Evolutionary conservation across 2,888 invertebrate genomes (phyloP), one percentile per base, ranked within the genome.

Genomic region (Caenorhabditis sp.): DNA sequence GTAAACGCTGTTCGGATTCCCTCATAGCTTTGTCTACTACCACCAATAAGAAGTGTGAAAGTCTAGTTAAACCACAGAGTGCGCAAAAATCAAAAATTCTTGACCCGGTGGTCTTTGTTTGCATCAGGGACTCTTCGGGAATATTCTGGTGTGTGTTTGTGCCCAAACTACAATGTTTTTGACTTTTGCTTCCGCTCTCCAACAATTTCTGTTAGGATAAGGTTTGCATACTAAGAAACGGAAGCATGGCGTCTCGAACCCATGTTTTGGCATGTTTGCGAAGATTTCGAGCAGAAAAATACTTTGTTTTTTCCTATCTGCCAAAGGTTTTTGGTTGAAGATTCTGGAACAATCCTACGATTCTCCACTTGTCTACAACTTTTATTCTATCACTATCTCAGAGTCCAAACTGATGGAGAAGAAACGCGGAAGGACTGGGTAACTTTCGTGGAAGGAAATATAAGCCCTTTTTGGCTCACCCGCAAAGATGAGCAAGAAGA

Each of bases 221-320:
- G 58, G 56, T 50, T 43, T 43, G 43, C 43, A 22, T 39, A 48
- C 27, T 26, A n/a, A 15, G 50, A 41, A 24, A 50, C 46, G 41
- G 20, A 56, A 55, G 46, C 35, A 3, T 39, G 52, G n/a, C 53
- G 27, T 24, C 26, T 35, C 43, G 1, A 46, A n/a, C 48, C 55
- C 46, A 48, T 56, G 56, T 70, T 70, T 70, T 70, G 24, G 37
- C 59, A 58, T 59, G 59, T 70, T 59, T 53, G 46, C 43, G 59
- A 70, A 53, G 53, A 70, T 70, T 70, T 70, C 37, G 53, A 59
- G 70, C 39, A 59, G 70, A 59, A 59, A 70, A 59, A 70, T 58
- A 58, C 68, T 58, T 58, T 68, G 68, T 68, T 68, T 68, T 68
- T 68, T 68, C 68, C 68, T 58, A 68, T 58, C 52, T 30, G 48